Evolutionary conservation across 1,140 invertebrate species (phyloP).

Genomic region (Drosophila orena): DNA sequence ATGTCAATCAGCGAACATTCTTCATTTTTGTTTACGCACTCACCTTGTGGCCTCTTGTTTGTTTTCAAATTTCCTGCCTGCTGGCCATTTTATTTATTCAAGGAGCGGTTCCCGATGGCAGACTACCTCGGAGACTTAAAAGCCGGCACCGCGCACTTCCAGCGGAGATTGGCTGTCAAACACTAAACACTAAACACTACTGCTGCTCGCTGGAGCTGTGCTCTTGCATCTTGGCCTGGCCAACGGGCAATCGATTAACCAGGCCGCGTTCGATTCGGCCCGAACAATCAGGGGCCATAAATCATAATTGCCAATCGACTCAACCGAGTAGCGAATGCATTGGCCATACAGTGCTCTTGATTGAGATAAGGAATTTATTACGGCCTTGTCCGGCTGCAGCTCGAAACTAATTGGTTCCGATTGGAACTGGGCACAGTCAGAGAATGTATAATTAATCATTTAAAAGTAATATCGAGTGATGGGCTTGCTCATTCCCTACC

Average conservation of each 20-base stretch:
- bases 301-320: slow-evolving; percentile 9
- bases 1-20: slow-evolving; percentile 80
- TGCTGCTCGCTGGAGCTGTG: background rate
- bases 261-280: slow-evolving; percentile 26
- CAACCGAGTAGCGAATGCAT: slow-evolving; percentile 6
- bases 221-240: background rate
- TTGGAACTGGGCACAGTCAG: background rate
- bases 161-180: slow-evolving; percentile 60
- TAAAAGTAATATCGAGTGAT: background rate
- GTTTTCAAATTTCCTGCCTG: slow-evolving; percentile 53
- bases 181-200: slow-evolving; percentile 66
- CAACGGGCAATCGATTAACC: slow-evolving; percentile 44
- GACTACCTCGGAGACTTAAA: slow-evolving; percentile 7
- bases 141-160: slow-evolving; percentile 33
- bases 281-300: slow-evolving; percentile 11
- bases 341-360: slow-evolving; percentile 12
- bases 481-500: too few relatives aligned
- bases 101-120: slow-evolving; percentile 7
- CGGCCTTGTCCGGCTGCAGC: background rate
- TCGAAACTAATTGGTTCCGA: background rate
- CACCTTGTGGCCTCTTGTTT: slow-evolving; percentile 54
- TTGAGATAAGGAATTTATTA: slow-evolving; percentile 38
- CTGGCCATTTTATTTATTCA: slow-evolving; percentile 65
- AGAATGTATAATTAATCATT: background rate
- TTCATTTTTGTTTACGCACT: slow-evolving; percentile 79